These are phyloP conservation scores for Hemiprocne comata DNA, from an alignment of 2,113 vertebrate species.

Conservation along the genomic window DNA sequence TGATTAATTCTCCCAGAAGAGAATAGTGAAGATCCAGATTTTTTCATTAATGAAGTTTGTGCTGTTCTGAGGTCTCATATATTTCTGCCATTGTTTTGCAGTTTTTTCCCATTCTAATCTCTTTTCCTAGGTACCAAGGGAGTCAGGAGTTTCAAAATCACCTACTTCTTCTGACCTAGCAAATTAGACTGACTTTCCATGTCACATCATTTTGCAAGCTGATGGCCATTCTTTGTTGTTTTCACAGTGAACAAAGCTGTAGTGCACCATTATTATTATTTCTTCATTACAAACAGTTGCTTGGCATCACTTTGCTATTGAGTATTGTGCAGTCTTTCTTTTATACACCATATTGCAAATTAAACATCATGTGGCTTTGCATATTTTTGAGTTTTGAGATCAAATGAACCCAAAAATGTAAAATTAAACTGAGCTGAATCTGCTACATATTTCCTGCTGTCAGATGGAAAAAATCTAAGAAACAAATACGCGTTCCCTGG, in stretches of 20 bases:
- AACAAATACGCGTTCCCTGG: not conserved
- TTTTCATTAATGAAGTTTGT: slow-evolving; percentile 72
- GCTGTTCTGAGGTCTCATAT: slow-evolving; percentile 9
- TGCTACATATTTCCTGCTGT: slow-evolving; percentile 38
- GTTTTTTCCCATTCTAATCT: not conserved
- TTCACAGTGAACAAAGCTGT: not conserved
- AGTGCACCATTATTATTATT: slow-evolving; percentile 2
- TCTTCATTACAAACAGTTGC: slow-evolving; percentile 11
- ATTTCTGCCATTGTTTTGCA: slow-evolving; percentile 24
- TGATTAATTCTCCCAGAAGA: slow-evolving; percentile 62
- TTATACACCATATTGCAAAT: not conserved
- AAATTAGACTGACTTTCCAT: not conserved
- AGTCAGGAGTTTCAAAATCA: slow-evolving; percentile 10
- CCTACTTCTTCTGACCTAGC: not conserved
- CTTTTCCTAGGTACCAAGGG: not conserved
- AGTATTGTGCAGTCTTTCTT: slow-evolving; percentile 12
- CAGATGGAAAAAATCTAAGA: not conserved
- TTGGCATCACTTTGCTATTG: slow-evolving; percentile 12
- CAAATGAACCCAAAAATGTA: slow-evolving; percentile 11
- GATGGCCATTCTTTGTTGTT: not conserved
- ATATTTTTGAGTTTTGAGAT: slow-evolving; percentile 33
- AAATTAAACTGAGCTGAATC: slow-evolving; percentile 30
- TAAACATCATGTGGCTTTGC: slow-evolving; percentile 11
- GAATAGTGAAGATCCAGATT: slow-evolving; percentile 43
- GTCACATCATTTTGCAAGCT: not conserved